phyloP scores from a whole-genome alignment of 30 jellyfish, hydroid and myxozoan genomes.

The Cassiopea andromeda region DNA sequence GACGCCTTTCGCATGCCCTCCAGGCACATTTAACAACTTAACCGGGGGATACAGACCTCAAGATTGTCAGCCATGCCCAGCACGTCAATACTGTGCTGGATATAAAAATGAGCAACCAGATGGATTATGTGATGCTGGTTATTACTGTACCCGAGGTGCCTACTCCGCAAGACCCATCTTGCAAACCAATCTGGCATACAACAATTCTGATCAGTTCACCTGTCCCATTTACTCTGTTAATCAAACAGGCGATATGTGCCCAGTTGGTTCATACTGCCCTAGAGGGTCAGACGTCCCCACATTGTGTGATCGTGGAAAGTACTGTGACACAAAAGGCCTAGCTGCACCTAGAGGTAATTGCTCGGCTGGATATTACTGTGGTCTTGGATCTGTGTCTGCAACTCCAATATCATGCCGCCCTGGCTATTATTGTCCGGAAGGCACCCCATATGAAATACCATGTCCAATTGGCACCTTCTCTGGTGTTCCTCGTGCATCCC shows the following conservation, averaged over 20 bases:
- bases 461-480: conserved; percentile 96
- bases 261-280: conserved; percentile 89
- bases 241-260: conserved; percentile 94
- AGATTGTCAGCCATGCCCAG: conserved; percentile 95
- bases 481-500: conserved; percentile 65
- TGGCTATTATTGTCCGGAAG: conserved; percentile 93
- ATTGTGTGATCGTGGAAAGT: conserved; percentile 88
- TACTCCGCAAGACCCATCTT: conserved; percentile 81
- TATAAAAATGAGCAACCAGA: conserved; percentile 83
- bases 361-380: conserved; percentile 90
- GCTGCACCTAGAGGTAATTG: conserved; percentile 91
- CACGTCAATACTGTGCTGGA: conserved; percentile 87
- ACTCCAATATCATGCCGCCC: conserved; percentile 70
- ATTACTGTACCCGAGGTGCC: conserved; percentile 85
- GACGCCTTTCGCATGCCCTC: conserved; percentile 94
- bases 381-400: conserved; percentile 68
- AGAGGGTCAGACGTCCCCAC: conserved; percentile 80
- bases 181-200: conserved; percentile 62
- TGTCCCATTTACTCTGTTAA: conserved; percentile 94
- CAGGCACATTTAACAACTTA: conserved; percentile 91
- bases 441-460: conserved; percentile 73
- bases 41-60: conserved; percentile 80
- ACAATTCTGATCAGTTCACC: conserved; percentile 75
- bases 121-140: conserved; percentile 89
- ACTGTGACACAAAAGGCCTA: conserved; percentile 79